phyloP scores from a whole-genome alignment of 1,140 invertebrate genomes.

The Lordiphosa stackelbergi region DNA sequence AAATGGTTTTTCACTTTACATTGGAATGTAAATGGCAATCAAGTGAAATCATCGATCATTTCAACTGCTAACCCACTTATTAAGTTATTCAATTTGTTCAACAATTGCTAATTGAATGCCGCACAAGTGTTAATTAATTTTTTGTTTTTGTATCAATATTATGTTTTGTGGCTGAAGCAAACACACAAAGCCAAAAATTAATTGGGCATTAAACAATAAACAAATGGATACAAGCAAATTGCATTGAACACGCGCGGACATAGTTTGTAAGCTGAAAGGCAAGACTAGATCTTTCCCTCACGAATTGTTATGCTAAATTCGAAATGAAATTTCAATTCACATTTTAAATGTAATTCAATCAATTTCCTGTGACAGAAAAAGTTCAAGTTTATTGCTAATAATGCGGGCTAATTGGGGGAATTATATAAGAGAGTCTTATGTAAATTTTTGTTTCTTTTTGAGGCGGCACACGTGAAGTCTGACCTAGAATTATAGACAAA shows the following conservation, averaged over 20 bases:
- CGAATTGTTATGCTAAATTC: too few species aligned
- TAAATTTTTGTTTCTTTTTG: slow-evolving; percentile 37
- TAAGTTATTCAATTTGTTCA: slow-evolving; percentile 6
- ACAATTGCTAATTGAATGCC: slow-evolving; percentile 27
- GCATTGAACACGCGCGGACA: slow-evolving; percentile 7
- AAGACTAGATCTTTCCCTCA: too few species aligned
- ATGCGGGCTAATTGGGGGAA: slow-evolving; percentile 57
- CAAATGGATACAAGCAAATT: slow-evolving; percentile 16
- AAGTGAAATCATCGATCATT: not conserved
- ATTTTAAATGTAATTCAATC: slow-evolving; percentile 5
- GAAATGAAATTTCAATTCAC: too few species aligned
- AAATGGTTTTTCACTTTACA: slow-evolving; percentile 10
- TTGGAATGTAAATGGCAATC: slow-evolving; percentile 16
- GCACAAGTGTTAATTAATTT: slow-evolving; percentile 6
- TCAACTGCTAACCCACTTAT: slow-evolving; percentile 49
- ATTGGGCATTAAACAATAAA: slow-evolving; percentile 12
- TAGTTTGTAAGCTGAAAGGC: too few species aligned
- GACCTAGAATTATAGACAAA: slow-evolving; percentile 64
- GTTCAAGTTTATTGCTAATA: slow-evolving; percentile 70
- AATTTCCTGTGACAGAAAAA: slow-evolving; percentile 16
- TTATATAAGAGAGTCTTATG: slow-evolving; percentile 54
- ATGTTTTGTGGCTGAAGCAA: not conserved
- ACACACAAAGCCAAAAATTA: slow-evolving; percentile 5
- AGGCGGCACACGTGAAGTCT: slow-evolving; percentile 41
- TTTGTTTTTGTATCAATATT: not conserved